phyloP scores from a whole-genome alignment of 2,797 vertebrate genomes.

The Sebastes hubbsi region DNA sequence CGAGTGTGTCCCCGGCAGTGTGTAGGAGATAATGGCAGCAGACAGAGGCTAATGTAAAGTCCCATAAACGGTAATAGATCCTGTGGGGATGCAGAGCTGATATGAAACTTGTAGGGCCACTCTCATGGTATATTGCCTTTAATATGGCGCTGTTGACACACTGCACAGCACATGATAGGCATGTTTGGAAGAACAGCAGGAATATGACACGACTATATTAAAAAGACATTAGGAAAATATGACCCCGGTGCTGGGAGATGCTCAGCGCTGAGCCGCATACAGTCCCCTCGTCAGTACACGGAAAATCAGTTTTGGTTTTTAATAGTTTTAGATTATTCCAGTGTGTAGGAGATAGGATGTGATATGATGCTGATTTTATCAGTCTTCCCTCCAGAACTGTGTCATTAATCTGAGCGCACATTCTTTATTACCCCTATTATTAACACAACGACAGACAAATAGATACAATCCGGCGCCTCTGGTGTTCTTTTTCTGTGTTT shows the following conservation, averaged over 20 bases:
- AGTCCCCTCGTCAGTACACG: conserved; percentile 23
- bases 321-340: conserved; percentile 61
- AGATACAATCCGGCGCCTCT: conserved; percentile 4
- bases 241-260: conserved; percentile 11
- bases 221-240: conserved; percentile 65
- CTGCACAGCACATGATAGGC: conserved; percentile 50
- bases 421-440: conserved; percentile 30
- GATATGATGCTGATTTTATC: conserved; percentile 58
- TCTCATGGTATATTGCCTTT: conserved; percentile 74
- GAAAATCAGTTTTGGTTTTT: conserved; percentile 48
- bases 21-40: conserved; percentile 59
- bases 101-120: conserved; percentile 60
- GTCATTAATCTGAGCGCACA: conserved; percentile 56
- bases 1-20: conserved; percentile 44
- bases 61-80: conserved; percentile 75
- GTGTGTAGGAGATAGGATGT: conserved; percentile 42
- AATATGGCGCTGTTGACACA: conserved; percentile 70
- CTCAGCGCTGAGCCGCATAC: conserved; percentile 13
- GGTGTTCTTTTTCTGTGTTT: conserved; percentile 6
- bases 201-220: conserved; percentile 66
- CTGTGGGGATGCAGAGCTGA: conserved; percentile 61
- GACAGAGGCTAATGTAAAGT: conserved; percentile 71
- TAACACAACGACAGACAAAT: conserved; percentile 32
- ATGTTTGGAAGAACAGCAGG: conserved; percentile 65
- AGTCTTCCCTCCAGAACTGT: conserved; percentile 37